A percentile compares a stretch with the other conserved stretches of the same genome.
phyloP scores from a whole-genome alignment of 2,888 invertebrate genomes.

The Sympetrum striolatum region DNA sequence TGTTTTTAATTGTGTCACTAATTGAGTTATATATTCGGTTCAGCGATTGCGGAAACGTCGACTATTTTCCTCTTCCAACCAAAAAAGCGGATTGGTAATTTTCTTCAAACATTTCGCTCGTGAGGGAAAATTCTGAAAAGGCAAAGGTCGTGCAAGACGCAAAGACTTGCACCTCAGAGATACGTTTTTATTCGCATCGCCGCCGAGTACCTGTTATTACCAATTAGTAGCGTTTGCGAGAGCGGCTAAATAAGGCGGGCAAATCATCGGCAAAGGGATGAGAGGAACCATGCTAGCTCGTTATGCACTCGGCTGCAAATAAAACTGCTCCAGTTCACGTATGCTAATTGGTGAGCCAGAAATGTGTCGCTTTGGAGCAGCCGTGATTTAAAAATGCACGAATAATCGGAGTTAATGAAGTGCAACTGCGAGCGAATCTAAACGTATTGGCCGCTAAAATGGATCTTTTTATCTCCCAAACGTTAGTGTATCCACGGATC shows the following conservation, averaged over 20 bases:
- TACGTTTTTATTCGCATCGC: not conserved
- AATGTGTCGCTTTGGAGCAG: not conserved
- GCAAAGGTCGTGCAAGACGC: not conserved
- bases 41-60: no score
- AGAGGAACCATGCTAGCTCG: not conserved
- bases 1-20: no score
- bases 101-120: not conserved
- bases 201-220: not conserved
- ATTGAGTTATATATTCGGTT: no score
- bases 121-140: not conserved
- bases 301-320: not conserved
- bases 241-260: not conserved
- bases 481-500: not conserved
- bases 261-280: not conserved
- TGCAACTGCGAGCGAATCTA: not conserved
- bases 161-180: not conserved
- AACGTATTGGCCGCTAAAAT: not conserved
- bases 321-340: not conserved
- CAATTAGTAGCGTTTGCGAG: not conserved
- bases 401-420: not conserved
- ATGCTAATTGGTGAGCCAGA: not conserved
- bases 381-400: not conserved
- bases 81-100: not conserved
- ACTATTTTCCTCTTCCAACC: no score
- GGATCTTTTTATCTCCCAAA: not conserved